A percentile compares a stretch with the other conserved stretches of the same genome.
Evolutionary conservation across 2,888 invertebrate species (phyloP).

Genomic region (Epinotia demarniana): DNA sequence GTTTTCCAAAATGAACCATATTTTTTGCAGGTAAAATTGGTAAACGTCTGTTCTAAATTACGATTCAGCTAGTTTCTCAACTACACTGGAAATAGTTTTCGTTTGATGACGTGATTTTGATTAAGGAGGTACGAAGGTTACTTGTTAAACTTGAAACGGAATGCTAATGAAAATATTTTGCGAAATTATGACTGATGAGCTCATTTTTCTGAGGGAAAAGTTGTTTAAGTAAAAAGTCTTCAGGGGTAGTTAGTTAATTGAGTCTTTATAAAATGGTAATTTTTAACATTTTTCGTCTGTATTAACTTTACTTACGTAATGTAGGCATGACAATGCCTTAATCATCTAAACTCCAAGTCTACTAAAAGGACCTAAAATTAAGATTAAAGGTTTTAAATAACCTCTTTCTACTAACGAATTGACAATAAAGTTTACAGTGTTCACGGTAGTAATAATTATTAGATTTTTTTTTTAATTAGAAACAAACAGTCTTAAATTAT

Average conservation of each 20-base stretch:
- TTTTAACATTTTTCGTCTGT: neutral
- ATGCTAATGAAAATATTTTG: conserved; percentile 9
- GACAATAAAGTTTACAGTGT: no score
- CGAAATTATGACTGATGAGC: conserved; percentile 19
- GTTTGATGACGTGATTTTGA: conserved; percentile 4
- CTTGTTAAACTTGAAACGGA: neutral
- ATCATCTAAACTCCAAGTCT: neutral
- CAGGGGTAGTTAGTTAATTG: neutral
- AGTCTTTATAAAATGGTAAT: neutral
- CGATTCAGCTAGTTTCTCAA: neutral
- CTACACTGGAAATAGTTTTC: neutral
- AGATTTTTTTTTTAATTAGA: no score
- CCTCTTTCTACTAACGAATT: no score
- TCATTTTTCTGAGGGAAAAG: conserved; percentile 11
- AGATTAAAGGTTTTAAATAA: no score
- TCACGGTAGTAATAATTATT: no score
- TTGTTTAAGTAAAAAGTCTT: neutral
- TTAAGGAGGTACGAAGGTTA: neutral
- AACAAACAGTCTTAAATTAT: no score
- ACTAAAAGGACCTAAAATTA: no score
- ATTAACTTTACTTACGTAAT: neutral
- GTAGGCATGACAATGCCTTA: neutral
- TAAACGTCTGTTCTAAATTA: neutral
- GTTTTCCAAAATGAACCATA: neutral
- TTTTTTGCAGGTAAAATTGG: neutral